Evolutionary conservation across 2,797 vertebrate genomes (phyloP).

Genomic region (Falco biarmicus): DNA sequence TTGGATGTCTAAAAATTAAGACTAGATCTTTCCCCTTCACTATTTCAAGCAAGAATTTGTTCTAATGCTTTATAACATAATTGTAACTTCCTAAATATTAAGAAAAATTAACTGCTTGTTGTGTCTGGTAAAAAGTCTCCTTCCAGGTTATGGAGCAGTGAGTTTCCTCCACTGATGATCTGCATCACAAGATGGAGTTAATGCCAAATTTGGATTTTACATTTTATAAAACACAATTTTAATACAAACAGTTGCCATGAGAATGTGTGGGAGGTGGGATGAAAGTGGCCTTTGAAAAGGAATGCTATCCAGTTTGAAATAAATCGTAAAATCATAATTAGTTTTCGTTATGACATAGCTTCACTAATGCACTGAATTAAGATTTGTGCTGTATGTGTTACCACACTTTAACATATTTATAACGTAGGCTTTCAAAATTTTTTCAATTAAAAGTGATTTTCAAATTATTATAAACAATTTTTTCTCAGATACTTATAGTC

Average conservation of each 20-base stretch:
- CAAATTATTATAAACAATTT: background rate
- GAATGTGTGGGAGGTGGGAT: background rate
- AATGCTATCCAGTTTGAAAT: background rate
- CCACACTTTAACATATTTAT: background rate
- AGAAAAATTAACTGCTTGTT: background rate
- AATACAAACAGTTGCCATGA: background rate
- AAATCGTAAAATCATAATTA: background rate
- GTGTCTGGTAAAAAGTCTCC: background rate
- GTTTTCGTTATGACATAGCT: background rate
- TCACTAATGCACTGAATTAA: background rate
- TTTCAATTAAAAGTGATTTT: background rate
- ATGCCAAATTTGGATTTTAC: background rate
- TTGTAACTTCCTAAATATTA: background rate
- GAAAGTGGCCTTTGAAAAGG: background rate
- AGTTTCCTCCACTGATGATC: background rate
- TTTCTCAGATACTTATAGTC: background rate
- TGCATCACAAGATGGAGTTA: background rate
- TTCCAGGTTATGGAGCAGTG: background rate
- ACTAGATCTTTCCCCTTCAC: background rate
- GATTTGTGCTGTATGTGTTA: background rate
- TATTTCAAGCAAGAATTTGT: background rate
- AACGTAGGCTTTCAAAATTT: background rate
- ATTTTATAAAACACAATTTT: background rate
- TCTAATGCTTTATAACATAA: background rate
- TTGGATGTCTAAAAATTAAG: background rate